A percentile compares a stretch with the other conserved stretches of the same genome.
phyloP scores from a whole-genome alignment of 2,113 vertebrate species.

The Hippocampus barbouri region DNA sequence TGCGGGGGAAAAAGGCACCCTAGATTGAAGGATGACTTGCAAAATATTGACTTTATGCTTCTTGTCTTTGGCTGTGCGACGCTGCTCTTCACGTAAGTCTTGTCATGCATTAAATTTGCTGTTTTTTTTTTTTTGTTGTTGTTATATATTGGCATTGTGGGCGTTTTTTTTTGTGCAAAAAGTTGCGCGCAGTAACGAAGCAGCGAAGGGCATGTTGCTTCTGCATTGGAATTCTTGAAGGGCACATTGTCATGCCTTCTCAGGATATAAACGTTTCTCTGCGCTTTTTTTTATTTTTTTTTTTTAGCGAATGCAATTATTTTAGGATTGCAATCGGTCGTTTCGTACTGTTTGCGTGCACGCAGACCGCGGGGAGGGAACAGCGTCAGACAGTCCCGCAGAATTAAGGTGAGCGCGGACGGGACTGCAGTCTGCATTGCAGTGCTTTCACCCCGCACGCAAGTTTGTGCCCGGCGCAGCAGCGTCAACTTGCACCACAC shows the following conservation, averaged over 20 bases:
- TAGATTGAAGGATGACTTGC: conserved; percentile 71
- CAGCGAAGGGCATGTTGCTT: conserved; percentile 32
- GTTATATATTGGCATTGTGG: conserved; percentile 4
- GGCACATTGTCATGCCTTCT: conserved; percentile 21
- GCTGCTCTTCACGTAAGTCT: conserved; percentile 77
- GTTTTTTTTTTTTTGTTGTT: conserved; percentile 22
- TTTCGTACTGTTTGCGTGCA: not conserved
- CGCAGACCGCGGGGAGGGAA: not conserved
- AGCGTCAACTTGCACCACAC: conserved; percentile 14
- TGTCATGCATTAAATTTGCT: conserved; percentile 52
- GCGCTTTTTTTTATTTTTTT: not conserved
- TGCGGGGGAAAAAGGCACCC: conserved; percentile 46
- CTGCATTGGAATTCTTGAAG: conserved; percentile 44
- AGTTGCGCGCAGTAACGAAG: conserved; percentile 38
- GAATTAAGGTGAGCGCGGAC: conserved; percentile 43
- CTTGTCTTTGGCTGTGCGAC: conserved; percentile 70
- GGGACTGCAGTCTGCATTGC: conserved; percentile 74
- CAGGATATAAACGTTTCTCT: not conserved
- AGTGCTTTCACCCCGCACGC: conserved; percentile 65
- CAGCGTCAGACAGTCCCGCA: conserved; percentile 38
- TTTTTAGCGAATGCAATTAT: not conserved
- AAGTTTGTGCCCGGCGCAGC: conserved; percentile 68
- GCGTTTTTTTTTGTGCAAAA: conserved; percentile 23
- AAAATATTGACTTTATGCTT: conserved; percentile 71
- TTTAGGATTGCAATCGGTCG: not conserved